A percentile compares a stretch with the other conserved stretches of the same genome.
Conservation (phyloP, 2,888 invertebrate genomes). For the Drosophila nr. medialis region DNA sequence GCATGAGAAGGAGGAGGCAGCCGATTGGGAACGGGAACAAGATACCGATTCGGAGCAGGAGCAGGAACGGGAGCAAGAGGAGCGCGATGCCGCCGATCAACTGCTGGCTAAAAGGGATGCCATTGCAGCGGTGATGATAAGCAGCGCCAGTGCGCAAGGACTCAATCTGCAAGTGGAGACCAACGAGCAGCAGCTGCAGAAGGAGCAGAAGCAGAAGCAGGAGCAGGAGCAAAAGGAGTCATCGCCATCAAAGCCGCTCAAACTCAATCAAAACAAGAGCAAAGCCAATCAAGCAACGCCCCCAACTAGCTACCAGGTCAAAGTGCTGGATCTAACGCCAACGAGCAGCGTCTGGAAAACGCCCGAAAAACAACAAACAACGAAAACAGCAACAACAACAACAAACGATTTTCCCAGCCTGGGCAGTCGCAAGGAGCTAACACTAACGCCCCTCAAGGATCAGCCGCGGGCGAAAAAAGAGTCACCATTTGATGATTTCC, state of each 20-base stretch:
- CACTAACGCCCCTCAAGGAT: constrained; percentile 11
- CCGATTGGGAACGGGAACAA: neutral
- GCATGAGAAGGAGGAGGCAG: neutral
- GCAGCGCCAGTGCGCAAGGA: constrained; percentile 69
- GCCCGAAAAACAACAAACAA: constrained; percentile 17
- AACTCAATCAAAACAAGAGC: neutral
- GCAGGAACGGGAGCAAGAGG: constrained; percentile 23
- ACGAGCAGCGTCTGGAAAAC: constrained; percentile 26
- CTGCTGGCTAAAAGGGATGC: constrained; percentile 56
- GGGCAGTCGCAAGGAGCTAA: constrained; percentile 14
- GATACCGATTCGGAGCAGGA: constrained; percentile 4
- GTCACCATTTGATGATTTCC: constrained; percentile 70
- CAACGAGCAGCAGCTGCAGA: neutral
- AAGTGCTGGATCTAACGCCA: constrained; percentile 33
- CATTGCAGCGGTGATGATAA: constrained; percentile 58
- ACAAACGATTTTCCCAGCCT: constrained; percentile 28
- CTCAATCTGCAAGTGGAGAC: constrained; percentile 57
- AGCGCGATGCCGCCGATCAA: constrained; percentile 59
- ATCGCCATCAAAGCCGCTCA: neutral
- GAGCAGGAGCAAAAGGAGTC: neutral
- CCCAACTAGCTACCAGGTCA: constrained; percentile 21
- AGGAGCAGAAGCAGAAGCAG: neutral
- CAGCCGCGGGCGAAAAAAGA: constrained; percentile 1
- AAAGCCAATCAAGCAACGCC: constrained; percentile 5
- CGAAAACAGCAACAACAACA: neutral